Base-by-base conservation (phyloP, 1,140 invertebrate species). In the Philotrypesis tridentata region DNA sequence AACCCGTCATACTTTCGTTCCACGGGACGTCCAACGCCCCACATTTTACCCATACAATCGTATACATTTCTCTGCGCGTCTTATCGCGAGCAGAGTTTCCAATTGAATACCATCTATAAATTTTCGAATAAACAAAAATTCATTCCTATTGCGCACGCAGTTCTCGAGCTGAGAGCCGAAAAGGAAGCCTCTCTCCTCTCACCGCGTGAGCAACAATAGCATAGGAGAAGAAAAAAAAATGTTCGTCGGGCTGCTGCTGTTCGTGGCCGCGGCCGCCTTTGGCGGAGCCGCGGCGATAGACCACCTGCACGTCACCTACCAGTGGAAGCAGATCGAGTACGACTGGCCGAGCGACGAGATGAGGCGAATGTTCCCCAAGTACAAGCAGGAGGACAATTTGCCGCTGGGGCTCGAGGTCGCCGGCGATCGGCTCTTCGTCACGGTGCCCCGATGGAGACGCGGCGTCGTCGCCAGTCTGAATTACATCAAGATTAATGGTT, bases 281-380 rank as follows among this genome's bases (percentile, higher is more conserved):
- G 33, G 1, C 9, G 79, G 11, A 67, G 84, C 86, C 25, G 85
- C 84, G 73, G 91, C 89, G 74, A 94, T 94, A 88, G 94, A 95
- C 87, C 94, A 95, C 90, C 90, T 96, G 48, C 92, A 92, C 70
- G 94, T 95, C 6, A 92, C 92, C 17, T 96, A 93, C 87, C 93
- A 95, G 85, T 96, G 95, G 95, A 95, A 94, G 82, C 93, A 95
- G 87, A 89, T 96, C 25, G 95, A 96, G 85, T 96, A 93, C 87
- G 92, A 94, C 40, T 96, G 93, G 89, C 92, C 93, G 0, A 93
- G 84, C 29, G 87, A 92, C 1, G 91, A 93, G 0, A 92, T 89
- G 8, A 86, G 83, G 60, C 76, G 82, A 40, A 73, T 88, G 0
- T 90, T 90, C 33, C 85, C 89, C 25, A 85, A 87, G 82, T 90